A percentile compares a stretch with the other conserved stretches of the same genome.
Evolutionary conservation across 2,797 vertebrate genomes (phyloP).

Genomic region (Enteromius fasciolatus): DNA sequence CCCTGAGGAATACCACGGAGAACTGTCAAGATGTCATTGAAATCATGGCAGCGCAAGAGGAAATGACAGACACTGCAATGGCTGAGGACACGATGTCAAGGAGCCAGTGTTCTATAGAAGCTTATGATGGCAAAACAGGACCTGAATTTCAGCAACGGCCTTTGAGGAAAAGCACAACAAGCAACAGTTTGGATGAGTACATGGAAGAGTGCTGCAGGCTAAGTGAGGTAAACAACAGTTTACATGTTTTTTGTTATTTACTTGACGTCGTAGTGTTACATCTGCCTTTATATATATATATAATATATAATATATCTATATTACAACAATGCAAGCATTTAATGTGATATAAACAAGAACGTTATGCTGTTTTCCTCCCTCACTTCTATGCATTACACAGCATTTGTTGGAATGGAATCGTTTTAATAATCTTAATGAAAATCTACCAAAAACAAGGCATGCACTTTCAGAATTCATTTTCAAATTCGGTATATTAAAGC

Average conservation of each 20-base stretch:
- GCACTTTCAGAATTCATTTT: background rate
- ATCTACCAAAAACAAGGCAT: background rate
- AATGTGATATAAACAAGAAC: constrained; percentile 16
- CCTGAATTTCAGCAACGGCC: constrained; percentile 64
- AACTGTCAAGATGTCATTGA: constrained; percentile 41
- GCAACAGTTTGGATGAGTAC: constrained; percentile 85
- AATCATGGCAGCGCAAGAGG: constrained; percentile 45
- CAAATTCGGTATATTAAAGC: background rate
- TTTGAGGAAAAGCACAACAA: constrained; percentile 77
- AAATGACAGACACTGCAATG: constrained; percentile 26
- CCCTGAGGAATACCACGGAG: constrained; percentile 48
- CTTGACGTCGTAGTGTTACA: background rate
- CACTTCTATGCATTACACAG: background rate
- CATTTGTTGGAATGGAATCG: background rate
- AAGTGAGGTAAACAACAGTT: constrained; percentile 81
- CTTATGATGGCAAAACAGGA: constrained; percentile 63
- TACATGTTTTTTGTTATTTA: constrained; percentile 38
- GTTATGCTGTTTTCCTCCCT: background rate
- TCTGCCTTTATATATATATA: constrained; percentile 22
- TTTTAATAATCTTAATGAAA: background rate
- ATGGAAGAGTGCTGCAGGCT: constrained; percentile 89
- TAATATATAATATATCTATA: too few species aligned
- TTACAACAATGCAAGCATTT: constrained; percentile 11
- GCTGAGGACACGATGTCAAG: constrained; percentile 62
- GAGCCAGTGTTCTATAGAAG: constrained; percentile 55